phyloP scores from a whole-genome alignment of 2,888 invertebrate genomes.

The Argyresthia albistria region DNA sequence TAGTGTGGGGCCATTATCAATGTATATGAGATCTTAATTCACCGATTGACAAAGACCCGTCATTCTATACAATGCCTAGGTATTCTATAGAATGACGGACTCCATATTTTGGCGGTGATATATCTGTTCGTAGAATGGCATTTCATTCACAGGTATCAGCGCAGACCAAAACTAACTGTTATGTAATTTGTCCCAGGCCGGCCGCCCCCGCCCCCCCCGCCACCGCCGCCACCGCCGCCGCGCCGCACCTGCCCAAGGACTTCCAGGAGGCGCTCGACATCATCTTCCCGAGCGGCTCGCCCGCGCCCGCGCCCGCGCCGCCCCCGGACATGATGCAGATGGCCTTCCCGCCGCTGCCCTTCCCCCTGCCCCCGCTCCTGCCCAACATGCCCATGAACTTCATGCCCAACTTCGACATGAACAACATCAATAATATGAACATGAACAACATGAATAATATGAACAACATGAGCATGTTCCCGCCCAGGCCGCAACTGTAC shows the following conservation, averaged over 20 bases:
- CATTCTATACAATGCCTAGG: too few relatives aligned
- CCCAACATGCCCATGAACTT: conserved; percentile 27
- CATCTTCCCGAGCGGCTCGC: conserved; percentile 64
- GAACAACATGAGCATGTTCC: conserved; percentile 33
- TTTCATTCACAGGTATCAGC: too few relatives aligned
- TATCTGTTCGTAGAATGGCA: too few relatives aligned
- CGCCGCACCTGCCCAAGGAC: conserved; percentile 68
- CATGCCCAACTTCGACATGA: conserved; percentile 19
- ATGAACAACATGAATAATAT: conserved; percentile 47
- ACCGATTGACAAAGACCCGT: too few relatives aligned
- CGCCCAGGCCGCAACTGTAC: conserved; percentile 40
- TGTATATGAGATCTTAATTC: too few relatives aligned
- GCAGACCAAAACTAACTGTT: too few relatives aligned
- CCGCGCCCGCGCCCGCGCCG: too few relatives aligned
- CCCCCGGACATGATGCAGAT: conserved; percentile 14
- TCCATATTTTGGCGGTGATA: too few relatives aligned
- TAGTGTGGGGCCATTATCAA: too few relatives aligned
- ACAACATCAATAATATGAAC: conserved; percentile 37
- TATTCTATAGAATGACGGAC: too few relatives aligned
- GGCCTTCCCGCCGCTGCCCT: conserved; percentile 14
- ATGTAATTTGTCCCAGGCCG: too few relatives aligned
- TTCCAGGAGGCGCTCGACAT: conserved; percentile 78
- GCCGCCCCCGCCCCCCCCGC: conserved; percentile 10
- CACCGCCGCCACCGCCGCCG: conserved; percentile 14
- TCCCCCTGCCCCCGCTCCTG: conserved; percentile 19